These are phyloP conservation scores for Myrmecobius fasciatus DNA, from an alignment of 2,113 vertebrate species.

Conservation along the genomic window DNA sequence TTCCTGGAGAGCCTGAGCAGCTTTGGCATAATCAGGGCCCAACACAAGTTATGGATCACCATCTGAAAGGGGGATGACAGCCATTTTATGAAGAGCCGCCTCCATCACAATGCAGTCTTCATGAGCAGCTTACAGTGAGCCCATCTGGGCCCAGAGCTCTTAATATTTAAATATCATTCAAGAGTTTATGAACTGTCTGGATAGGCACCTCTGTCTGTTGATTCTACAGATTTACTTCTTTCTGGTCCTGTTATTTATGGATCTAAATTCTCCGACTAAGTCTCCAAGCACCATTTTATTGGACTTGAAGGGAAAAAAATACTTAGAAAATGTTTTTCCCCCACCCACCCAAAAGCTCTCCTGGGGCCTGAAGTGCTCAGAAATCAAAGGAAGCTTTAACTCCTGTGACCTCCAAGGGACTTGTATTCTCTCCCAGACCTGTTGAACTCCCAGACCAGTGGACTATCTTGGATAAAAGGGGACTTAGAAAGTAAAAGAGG, in stretches of 20 bases:
- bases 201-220: slow-evolving; percentile 53
- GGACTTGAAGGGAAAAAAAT: neutral
- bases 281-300: neutral
- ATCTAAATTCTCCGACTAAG: neutral
- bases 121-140: slow-evolving; percentile 36
- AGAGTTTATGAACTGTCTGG: slow-evolving; percentile 45
- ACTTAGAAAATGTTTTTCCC: rapidly evolving
- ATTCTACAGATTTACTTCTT: slow-evolving; percentile 61
- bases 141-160: slow-evolving; percentile 36
- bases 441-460: neutral
- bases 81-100: slow-evolving; percentile 20
- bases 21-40: neutral
- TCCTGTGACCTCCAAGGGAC: neutral
- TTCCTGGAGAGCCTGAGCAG: rapidly evolving
- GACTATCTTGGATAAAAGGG: neutral
- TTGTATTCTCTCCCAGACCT: neutral
- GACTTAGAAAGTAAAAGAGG: neutral
- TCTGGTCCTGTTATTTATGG: slow-evolving; percentile 54
- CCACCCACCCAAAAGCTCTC: neutral
- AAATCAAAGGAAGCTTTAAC: rapidly evolving
- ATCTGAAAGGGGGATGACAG: neutral
- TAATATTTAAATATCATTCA: slow-evolving; percentile 64
- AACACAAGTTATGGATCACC: neutral
- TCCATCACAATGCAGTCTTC: neutral
- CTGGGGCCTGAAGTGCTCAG: rapidly evolving